phyloP scores from a whole-genome alignment of 2,888 invertebrate genomes.

The Aelia acuminata region DNA sequence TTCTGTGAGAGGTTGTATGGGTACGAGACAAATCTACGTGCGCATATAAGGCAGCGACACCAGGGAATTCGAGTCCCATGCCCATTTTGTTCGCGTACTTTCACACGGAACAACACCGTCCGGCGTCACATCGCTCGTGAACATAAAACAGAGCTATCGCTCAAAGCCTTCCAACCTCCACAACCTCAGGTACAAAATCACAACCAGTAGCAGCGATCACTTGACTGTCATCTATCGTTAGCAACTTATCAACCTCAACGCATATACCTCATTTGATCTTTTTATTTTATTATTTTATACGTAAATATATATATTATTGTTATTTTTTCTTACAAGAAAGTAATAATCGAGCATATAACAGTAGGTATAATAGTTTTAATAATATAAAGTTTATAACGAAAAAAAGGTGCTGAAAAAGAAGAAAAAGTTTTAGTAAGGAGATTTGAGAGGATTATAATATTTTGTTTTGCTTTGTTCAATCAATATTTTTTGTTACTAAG shows the following conservation, averaged over 20 bases:
- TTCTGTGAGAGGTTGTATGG: constrained; percentile 93
- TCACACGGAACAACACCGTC: constrained; percentile 93
- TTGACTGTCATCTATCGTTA: constrained; percentile 59
- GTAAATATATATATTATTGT: constrained; percentile 61
- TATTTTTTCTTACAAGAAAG: constrained; percentile 61
- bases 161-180: constrained; percentile 76
- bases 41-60: constrained; percentile 91
- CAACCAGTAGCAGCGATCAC: constrained; percentile 72
- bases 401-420: constrained; percentile 40
- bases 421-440: constrained; percentile 27
- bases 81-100: constrained; percentile 90
- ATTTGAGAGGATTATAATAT: constrained; percentile 12
- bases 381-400: constrained; percentile 55
- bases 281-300: constrained; percentile 64
- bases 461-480: constrained; percentile 41
- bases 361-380: constrained; percentile 61
- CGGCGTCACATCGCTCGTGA: constrained; percentile 91
- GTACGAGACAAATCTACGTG: constrained; percentile 92
- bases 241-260: constrained; percentile 64
- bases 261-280: constrained; percentile 66
- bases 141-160: constrained; percentile 82
- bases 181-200: constrained; percentile 75
- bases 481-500: constrained; percentile 42
- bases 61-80: constrained; percentile 93
- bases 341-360: constrained; percentile 61